phyloP scores from a whole-genome alignment of 2,113 vertebrate genomes.

The Forbesichthys papilliferus region DNA sequence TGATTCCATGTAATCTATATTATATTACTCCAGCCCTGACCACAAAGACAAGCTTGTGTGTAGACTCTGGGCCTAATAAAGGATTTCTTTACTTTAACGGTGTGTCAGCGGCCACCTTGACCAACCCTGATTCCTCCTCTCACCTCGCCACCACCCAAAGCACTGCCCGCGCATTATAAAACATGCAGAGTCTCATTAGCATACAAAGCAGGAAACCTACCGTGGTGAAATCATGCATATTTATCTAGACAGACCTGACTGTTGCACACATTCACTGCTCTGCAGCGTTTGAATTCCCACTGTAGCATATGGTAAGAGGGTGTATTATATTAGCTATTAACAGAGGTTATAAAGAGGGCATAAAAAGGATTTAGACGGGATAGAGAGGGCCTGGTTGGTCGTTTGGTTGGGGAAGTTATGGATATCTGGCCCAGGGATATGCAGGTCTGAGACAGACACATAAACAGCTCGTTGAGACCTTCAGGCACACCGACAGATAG shows the following conservation, averaged over 20 bases:
- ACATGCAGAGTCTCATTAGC: slow-evolving; percentile 72
- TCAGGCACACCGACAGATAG: slow-evolving; percentile 12
- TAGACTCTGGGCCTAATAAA: slow-evolving; percentile 26
- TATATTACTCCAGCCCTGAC: slow-evolving; percentile 22
- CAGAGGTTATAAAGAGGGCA: slow-evolving; percentile 25
- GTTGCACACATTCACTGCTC: slow-evolving; percentile 4
- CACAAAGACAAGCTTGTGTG: slow-evolving; percentile 7
- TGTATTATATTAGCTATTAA: neutral
- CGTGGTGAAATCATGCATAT: slow-evolving; percentile 67
- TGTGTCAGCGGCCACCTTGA: slow-evolving; percentile 5
- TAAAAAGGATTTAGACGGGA: slow-evolving; percentile 36
- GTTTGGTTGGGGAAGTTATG: slow-evolving; percentile 56
- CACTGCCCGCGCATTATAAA: slow-evolving; percentile 67
- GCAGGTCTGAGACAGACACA: too few species aligned
- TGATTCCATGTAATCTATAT: slow-evolving; percentile 46
- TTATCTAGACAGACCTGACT: slow-evolving; percentile 59
- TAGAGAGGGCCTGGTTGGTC: slow-evolving; percentile 61
- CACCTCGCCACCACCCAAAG: neutral
- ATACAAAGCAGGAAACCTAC: slow-evolving; percentile 73
- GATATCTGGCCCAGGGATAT: slow-evolving; percentile 55
- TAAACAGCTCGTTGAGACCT: too few species aligned
- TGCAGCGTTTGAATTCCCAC: slow-evolving; percentile 27
- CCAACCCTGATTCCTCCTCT: neutral
- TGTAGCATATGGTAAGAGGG: slow-evolving; percentile 12
- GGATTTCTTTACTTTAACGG: slow-evolving; percentile 15